phyloP scores from a whole-genome alignment of 1,140 invertebrate species.

The Hylyphantes graminicola region DNA sequence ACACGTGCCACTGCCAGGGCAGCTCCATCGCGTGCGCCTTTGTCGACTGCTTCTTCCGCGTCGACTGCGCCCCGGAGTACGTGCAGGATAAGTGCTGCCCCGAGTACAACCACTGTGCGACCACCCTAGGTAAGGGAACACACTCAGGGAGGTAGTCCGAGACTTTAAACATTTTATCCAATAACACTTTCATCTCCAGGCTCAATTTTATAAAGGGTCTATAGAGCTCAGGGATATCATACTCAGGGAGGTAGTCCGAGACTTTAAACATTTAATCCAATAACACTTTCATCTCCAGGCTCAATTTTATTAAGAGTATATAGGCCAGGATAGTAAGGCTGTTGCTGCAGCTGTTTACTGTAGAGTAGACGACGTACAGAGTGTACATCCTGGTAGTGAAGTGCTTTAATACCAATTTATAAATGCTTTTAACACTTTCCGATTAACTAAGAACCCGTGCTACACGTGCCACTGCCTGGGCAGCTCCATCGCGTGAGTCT shows the following conservation, averaged over 20 bases:
- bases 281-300: too few relatives aligned
- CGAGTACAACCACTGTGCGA: slow-evolving; percentile 82
- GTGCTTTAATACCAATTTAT: too few relatives aligned
- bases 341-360: too few relatives aligned
- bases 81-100: slow-evolving; percentile 80
- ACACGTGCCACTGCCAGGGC: slow-evolving; percentile 78
- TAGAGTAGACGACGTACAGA: too few relatives aligned
- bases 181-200: too few relatives aligned
- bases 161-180: too few relatives aligned
- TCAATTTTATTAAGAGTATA: too few relatives aligned
- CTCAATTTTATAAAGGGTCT: too few relatives aligned
- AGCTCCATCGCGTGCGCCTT: slow-evolving; percentile 76
- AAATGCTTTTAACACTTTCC: slow-evolving; percentile 66
- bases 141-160: not conserved
- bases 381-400: too few relatives aligned
- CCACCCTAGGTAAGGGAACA: slow-evolving; percentile 69
- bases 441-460: slow-evolving; percentile 75
- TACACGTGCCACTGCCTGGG: slow-evolving; percentile 79
- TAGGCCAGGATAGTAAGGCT: too few relatives aligned
- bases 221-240: too few relatives aligned
- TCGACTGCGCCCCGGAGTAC: slow-evolving; percentile 78
- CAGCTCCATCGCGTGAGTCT: slow-evolving; percentile 75
- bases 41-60: slow-evolving; percentile 78
- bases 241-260: not conserved
- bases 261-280: too few relatives aligned